Base-by-base conservation (phyloP, 23 tunicate genomes). In the Ascidia mentula region DNA sequence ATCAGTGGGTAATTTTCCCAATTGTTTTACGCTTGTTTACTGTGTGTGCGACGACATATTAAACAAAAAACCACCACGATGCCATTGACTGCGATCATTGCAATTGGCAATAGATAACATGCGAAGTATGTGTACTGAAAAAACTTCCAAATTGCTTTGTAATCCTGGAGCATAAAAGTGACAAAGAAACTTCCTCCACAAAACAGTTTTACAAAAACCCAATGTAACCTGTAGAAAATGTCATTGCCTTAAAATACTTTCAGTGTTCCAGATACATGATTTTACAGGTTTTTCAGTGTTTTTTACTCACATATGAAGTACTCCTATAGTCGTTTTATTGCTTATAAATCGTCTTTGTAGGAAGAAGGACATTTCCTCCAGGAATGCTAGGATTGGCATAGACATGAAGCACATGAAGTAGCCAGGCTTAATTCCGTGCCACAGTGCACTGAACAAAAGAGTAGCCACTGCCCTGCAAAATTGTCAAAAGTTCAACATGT, bases 51-150 rank as follows among this genome's bases (percentile, higher is more conserved):
- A n/a, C n/a, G n/a, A n/a, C n/a, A n/a, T n/a, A n/a, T n/a, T n/a
- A n/a, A n/a, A n/a, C n/a, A n/a, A n/a, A n/a, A n/a, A n/a, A n/a
- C n/a, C n/a, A n/a, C n/a, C n/a, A n/a, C n/a, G n/a, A n/a, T n/a
- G n/a, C n/a, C n/a, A n/a, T n/a, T n/a, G n/a, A 53, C n/a, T n/a
- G n/a, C 4, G 22, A 53, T 20, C 65, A 53, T 53, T 20, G 13
- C 65, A 53, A 53, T 9, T 53, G 65, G 65, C 65, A 53, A 20
- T 53, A 53, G 65, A 28, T 53, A 53, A 53, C 65, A 53, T 53
- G 65, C 65, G 24, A 53, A 53, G 13, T 53, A 53, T 53, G 65
- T 53, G 65, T 53, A 26, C 65, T 53, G 65, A 53, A 53, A 28
- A 53, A 53, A 53, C 65, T 53, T 53, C 65, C 65, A 53, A 5